These are phyloP conservation scores for Hyposoter dolosus DNA, from an alignment of 2,888 invertebrate species.

Conservation along the genomic window DNA sequence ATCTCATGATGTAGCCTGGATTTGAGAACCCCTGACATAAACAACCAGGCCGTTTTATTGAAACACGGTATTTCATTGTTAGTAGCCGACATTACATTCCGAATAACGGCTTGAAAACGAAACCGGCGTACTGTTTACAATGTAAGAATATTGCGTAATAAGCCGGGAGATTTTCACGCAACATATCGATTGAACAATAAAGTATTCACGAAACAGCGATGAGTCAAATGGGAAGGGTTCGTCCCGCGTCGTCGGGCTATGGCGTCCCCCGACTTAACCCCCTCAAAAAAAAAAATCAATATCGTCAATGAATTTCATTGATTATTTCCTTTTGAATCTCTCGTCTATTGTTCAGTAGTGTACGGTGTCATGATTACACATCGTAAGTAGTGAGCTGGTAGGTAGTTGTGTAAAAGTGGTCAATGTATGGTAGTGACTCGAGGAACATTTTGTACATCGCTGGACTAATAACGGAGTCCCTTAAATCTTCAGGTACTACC, in stretches of 20 bases:
- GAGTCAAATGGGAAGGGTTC: background rate
- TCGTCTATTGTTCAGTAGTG: too few species aligned
- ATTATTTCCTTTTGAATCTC: too few species aligned
- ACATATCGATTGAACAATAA: background rate
- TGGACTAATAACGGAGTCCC: too few species aligned
- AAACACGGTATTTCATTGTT: slow-evolving; percentile 21
- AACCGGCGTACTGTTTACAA: background rate
- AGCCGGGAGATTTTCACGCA: background rate
- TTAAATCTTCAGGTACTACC: too few species aligned
- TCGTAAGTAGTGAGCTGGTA: too few species aligned
- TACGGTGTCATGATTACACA: too few species aligned
- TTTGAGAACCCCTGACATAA: slow-evolving; percentile 55
- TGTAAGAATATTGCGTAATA: background rate
- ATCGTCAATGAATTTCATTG: too few species aligned
- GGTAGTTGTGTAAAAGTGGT: too few species aligned
- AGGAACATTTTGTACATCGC: too few species aligned
- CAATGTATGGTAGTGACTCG: too few species aligned
- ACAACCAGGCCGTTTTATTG: background rate
- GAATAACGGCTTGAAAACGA: background rate
- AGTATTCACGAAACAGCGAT: background rate
- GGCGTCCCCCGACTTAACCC: too few species aligned
- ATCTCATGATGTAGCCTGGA: background rate
- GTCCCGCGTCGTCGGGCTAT: background rate
- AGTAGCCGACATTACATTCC: background rate
- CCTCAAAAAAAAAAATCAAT: too few species aligned